Percentiles rank a stretch among this genome's conserved stretches.
Conservation (phyloP, 2,797 vertebrate genomes). For the Harpagifer antarcticus region DNA sequence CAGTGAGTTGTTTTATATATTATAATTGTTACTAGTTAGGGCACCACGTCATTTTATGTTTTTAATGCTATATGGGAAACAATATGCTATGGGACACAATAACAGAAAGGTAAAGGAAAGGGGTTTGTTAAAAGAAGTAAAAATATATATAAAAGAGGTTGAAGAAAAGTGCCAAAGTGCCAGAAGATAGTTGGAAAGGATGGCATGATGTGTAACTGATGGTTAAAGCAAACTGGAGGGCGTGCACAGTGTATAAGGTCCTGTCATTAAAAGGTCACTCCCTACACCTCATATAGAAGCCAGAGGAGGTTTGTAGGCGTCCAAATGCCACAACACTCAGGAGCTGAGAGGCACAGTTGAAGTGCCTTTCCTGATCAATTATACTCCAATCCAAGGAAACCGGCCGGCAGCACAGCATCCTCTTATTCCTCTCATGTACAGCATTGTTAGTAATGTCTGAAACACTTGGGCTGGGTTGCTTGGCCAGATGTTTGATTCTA, state of each 20-base stretch:
- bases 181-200: conserved; percentile 10
- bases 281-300: conserved; percentile 43
- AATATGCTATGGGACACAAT: background rate
- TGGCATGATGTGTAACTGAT: background rate
- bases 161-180: background rate
- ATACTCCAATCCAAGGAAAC: conserved; percentile 19
- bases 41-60: too few relatives aligned
- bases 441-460: background rate
- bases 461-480: background rate
- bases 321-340: conserved; percentile 63
- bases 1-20: too few relatives aligned
- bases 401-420: background rate
- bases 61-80: too few relatives aligned
- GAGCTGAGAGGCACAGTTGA: conserved; percentile 27
- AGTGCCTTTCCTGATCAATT: conserved; percentile 42
- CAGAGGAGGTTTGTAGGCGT: conserved; percentile 48
- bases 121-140: background rate
- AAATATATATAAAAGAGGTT: background rate
- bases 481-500: background rate
- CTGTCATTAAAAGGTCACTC: conserved; percentile 66
- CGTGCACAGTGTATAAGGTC: conserved; percentile 25
- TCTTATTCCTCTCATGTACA: conserved; percentile 12
- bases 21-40: too few relatives aligned
- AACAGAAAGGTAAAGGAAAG: too few relatives aligned
- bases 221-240: conserved; percentile 6